These are phyloP conservation scores for Dicyrtomina minuta DNA, from an alignment of 2,888 invertebrate species.

Conservation along the genomic window DNA sequence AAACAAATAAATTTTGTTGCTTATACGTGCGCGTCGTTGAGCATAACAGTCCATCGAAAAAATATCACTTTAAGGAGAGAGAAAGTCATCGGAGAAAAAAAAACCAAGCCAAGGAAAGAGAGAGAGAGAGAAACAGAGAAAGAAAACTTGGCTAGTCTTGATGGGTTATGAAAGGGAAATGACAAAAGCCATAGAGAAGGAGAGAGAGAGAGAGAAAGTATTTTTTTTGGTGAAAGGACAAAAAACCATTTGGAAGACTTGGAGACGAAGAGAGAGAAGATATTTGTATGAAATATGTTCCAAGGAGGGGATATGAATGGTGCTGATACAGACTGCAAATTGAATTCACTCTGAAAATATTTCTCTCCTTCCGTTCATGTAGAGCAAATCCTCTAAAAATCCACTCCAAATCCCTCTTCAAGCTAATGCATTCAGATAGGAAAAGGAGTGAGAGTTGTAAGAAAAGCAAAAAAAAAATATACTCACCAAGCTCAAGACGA, in stretches of 20 bases:
- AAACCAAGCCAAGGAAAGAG: neutral
- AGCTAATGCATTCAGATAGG: conserved; percentile 25
- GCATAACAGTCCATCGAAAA: conserved; percentile 20
- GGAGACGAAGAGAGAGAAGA: conserved; percentile 9
- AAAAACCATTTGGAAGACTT: conserved; percentile 10
- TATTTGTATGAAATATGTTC: conserved; percentile 28
- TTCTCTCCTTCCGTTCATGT: conserved; percentile 24
- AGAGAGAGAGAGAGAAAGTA: neutral
- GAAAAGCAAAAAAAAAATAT: neutral
- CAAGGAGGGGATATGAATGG: conserved; percentile 14
- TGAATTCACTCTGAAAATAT: conserved; percentile 27
- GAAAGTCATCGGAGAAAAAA: conserved; percentile 5
- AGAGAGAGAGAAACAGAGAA: neutral
- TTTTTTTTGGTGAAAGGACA: conserved; percentile 19
- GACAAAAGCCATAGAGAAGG: conserved; percentile 6
- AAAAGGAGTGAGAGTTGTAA: neutral
- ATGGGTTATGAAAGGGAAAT: conserved; percentile 25
- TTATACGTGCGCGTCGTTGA: neutral
- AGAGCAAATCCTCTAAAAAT: conserved; percentile 25
- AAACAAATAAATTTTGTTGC: conserved; percentile 27
- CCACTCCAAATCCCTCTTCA: conserved; percentile 24
- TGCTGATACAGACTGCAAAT: conserved; percentile 24
- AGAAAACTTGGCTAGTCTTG: conserved; percentile 18
- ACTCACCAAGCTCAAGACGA: no score
- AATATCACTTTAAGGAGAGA: conserved; percentile 12